A percentile compares a stretch with the other conserved stretches of the same genome.
phyloP scores from a whole-genome alignment of 2,113 vertebrate genomes.

The Clarias batrachus region DNA sequence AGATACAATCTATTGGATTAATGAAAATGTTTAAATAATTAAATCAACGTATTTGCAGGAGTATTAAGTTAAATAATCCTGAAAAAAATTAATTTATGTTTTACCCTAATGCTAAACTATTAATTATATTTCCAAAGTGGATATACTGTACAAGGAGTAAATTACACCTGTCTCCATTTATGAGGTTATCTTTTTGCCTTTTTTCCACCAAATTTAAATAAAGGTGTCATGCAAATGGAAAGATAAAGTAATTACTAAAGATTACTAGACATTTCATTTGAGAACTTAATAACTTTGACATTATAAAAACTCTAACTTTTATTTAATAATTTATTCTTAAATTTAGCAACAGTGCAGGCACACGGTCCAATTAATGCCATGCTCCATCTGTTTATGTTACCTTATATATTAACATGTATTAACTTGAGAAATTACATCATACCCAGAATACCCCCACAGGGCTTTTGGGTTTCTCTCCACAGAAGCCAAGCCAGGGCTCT shows the following conservation, averaged over 20 bases:
- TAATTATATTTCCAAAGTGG: not conserved
- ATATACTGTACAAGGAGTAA: not conserved
- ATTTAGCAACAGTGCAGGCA: not conserved
- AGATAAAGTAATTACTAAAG: not conserved
- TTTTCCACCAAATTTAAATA: not conserved
- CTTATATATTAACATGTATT: not conserved
- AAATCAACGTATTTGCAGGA: not conserved
- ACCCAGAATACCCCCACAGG: constrained; percentile 93
- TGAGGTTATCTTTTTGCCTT: not conserved
- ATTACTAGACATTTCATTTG: not conserved
- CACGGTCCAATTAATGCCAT: not conserved
- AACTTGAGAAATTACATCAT: constrained; percentile 47
- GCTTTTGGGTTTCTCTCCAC: constrained; percentile 91
- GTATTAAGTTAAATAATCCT: not conserved
- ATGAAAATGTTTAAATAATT: not conserved
- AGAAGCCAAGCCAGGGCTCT: constrained; percentile 87
- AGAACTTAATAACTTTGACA: not conserved
- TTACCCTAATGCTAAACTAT: not conserved
- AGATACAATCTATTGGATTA: not conserved
- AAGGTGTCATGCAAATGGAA: not conserved
- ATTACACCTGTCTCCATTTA: not conserved
- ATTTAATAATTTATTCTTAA: not conserved
- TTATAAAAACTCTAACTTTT: not conserved
- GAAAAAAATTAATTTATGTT: not conserved
- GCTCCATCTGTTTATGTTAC: not conserved